A percentile compares a stretch with the other conserved stretches of the same genome.
Conservation (phyloP, 1,140 invertebrate species). For the Drosophila auraria region DNA sequence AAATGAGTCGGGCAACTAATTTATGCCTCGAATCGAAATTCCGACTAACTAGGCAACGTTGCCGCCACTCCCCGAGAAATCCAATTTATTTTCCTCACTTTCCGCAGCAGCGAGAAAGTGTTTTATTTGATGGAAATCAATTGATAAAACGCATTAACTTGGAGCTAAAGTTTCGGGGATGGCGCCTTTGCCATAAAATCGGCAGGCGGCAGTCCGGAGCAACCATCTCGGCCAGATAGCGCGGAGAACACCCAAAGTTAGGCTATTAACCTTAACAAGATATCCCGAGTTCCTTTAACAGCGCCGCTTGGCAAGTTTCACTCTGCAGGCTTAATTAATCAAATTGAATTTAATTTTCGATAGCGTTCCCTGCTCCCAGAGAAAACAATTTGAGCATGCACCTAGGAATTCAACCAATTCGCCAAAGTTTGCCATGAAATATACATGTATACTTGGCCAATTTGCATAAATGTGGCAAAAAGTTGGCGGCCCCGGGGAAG, state of each 20-base stretch:
- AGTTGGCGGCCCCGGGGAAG: slow-evolving; percentile 16
- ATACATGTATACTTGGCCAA: slow-evolving; percentile 23
- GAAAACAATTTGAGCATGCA: slow-evolving; percentile 32
- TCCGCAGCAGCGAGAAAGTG: slow-evolving; percentile 69
- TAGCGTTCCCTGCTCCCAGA: neutral
- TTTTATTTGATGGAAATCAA: slow-evolving; percentile 82
- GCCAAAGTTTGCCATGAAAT: slow-evolving; percentile 25
- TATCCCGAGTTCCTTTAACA: slow-evolving; percentile 42
- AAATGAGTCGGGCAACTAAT: slow-evolving; percentile 61
- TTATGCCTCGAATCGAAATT: slow-evolving; percentile 58
- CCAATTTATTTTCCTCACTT: slow-evolving; percentile 79
- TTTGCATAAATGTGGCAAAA: slow-evolving; percentile 49
- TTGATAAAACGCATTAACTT: slow-evolving; percentile 82
- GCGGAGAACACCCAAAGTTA: slow-evolving; percentile 27
- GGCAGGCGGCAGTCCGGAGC: neutral
- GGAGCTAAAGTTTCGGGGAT: slow-evolving; percentile 61
- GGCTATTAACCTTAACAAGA: slow-evolving; percentile 46
- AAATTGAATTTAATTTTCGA: slow-evolving; percentile 64
- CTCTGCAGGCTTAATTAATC: slow-evolving; percentile 73
- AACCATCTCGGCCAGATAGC: slow-evolving; percentile 47
- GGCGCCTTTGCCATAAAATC: slow-evolving; percentile 53
- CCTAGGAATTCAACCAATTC: slow-evolving; percentile 15
- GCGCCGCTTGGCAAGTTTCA: slow-evolving; percentile 62
- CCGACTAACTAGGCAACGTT: slow-evolving; percentile 65
- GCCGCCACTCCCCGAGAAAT: slow-evolving; percentile 31